Evolutionary conservation across 1,140 invertebrate species (phyloP).

Genomic region (Lasioglossum albipes): DNA sequence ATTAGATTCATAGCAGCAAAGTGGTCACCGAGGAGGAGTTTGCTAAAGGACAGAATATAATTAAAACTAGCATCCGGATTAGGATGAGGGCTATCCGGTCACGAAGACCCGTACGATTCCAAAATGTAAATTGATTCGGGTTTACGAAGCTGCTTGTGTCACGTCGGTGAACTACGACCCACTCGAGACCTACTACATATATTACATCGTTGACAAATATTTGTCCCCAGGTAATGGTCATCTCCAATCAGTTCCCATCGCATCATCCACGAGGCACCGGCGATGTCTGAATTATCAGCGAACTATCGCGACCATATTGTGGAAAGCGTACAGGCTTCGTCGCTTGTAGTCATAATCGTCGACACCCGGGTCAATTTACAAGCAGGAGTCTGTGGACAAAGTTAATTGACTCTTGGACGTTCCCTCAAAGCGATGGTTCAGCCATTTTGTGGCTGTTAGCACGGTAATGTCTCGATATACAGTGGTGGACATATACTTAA

Average conservation of each 20-base stretch:
- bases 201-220: slow-evolving; percentile 13
- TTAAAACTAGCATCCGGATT: not conserved
- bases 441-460: no score
- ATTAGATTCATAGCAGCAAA: not conserved
- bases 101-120: not conserved
- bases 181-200: not conserved
- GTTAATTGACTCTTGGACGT: no score
- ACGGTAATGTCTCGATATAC: no score
- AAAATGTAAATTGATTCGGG: slow-evolving; percentile 19
- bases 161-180: not conserved
- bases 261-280: not conserved
- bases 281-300: not conserved
- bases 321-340: not conserved
- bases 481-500: no score
- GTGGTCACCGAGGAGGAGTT: not conserved
- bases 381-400: no score
- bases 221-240: not conserved
- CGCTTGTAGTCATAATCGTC: no score
- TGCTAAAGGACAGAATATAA: not conserved
- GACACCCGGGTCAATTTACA: no score
- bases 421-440: no score
- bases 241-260: not conserved
- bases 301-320: not conserved
- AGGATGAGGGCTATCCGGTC: not conserved
- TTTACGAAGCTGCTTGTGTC: slow-evolving; percentile 6